A percentile compares a stretch with the other conserved stretches of the same genome.
Evolutionary conservation across 1,140 invertebrate species (phyloP).

Genomic region (Heliconius eleuchia): DNA sequence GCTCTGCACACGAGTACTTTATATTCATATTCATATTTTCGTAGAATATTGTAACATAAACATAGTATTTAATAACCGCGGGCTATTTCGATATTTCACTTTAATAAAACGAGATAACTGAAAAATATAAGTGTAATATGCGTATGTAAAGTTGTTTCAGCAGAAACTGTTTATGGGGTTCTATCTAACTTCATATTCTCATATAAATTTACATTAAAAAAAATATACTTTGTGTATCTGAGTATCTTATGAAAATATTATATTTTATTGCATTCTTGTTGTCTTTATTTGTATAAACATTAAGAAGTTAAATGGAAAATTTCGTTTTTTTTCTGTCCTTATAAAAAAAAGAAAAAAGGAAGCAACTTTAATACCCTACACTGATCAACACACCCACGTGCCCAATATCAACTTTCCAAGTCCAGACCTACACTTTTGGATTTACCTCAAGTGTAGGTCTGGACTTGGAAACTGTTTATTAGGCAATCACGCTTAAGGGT

Average conservation of each 20-base stretch:
- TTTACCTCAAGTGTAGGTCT: too few relatives aligned
- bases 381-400: too few relatives aligned
- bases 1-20: background rate
- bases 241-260: too few relatives aligned
- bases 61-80: background rate
- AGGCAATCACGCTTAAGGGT: constrained; percentile 21
- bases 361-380: too few relatives aligned
- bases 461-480: background rate
- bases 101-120: background rate
- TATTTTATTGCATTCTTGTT: too few relatives aligned
- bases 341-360: too few relatives aligned
- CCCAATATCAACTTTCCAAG: too few relatives aligned
- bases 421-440: background rate
- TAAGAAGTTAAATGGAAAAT: too few relatives aligned
- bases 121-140: background rate
- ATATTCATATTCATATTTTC: background rate
- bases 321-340: too few relatives aligned
- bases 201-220: background rate
- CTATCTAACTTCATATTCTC: background rate
- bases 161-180: background rate
- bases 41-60: background rate
- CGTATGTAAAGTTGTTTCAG: background rate
- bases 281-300: too few relatives aligned
- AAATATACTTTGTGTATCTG: too few relatives aligned
- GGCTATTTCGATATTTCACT: background rate